A percentile compares a stretch with the other conserved stretches of the same genome.
Evolutionary conservation across 2,797 vertebrate genomes (phyloP).

Genomic region (Choloepus didactylus): DNA sequence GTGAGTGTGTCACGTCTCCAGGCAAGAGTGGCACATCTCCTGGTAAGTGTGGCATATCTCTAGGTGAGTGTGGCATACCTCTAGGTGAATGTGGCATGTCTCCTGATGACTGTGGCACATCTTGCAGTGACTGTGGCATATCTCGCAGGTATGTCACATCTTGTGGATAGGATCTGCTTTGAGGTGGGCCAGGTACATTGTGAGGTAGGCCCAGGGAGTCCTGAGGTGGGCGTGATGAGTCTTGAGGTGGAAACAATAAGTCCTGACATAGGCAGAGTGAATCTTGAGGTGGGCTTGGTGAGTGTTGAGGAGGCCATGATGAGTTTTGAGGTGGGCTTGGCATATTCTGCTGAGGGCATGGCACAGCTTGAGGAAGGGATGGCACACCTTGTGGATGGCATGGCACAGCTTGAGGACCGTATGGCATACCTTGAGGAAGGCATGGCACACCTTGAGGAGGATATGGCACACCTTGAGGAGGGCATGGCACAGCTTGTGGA

Average conservation of each 20-base stretch:
- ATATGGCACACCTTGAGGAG: slow-evolving; percentile 72
- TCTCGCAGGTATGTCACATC: not conserved
- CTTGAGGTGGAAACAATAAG: slow-evolving; percentile 2
- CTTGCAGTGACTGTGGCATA: not conserved
- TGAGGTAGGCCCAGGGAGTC: slow-evolving; percentile 62
- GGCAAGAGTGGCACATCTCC: rapidly evolving
- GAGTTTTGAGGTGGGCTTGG: not conserved
- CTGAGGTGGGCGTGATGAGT: slow-evolving; percentile 35
- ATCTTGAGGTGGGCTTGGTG: slow-evolving; percentile 26
- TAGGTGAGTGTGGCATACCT: not conserved
- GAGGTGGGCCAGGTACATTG: slow-evolving; percentile 47
- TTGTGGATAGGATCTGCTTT: slow-evolving; percentile 11
- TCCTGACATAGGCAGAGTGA: not conserved
- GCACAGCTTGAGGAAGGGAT: not conserved
- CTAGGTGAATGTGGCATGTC: not conserved
- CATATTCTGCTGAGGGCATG: not conserved
- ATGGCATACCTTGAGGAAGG: not conserved
- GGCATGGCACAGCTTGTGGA: slow-evolving; percentile 74
- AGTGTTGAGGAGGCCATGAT: not conserved
- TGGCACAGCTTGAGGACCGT: not conserved
- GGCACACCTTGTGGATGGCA: slow-evolving; percentile 58
- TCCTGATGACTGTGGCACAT: not conserved
- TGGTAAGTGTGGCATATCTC: not conserved
- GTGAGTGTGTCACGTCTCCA: not conserved
- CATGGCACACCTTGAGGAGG: slow-evolving; percentile 1